Percentiles rank a stretch among this genome's conserved stretches.
Conservation (phyloP, 2,888 invertebrate species). For the Mayetiola destructor region DNA sequence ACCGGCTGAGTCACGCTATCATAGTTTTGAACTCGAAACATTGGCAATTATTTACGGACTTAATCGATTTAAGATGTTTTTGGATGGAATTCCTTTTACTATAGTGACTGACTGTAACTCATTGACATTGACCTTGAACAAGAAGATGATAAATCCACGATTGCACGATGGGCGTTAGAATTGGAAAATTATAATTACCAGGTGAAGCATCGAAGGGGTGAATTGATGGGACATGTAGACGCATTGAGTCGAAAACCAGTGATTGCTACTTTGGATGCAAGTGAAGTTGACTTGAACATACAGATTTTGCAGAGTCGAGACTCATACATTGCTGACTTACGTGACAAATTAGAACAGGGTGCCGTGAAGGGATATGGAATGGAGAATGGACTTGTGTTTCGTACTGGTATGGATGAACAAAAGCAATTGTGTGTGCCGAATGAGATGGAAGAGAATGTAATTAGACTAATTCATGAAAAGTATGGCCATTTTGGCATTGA, state of each 20-base stretch:
- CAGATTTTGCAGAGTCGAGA: not conserved
- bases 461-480: not conserved
- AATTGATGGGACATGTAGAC: not conserved
- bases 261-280: not conserved
- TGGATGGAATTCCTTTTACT: not conserved
- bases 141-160: not conserved
- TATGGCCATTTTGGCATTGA: not conserved
- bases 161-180: not conserved
- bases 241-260: not conserved
- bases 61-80: not conserved
- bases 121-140: not conserved
- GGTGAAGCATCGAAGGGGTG: not conserved
- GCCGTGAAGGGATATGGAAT: not conserved
- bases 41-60: not conserved
- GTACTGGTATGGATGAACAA: not conserved
- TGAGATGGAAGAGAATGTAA: not conserved
- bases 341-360: not conserved
- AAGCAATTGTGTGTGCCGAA: not conserved
- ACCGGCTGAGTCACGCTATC: not conserved
- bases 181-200: not conserved
- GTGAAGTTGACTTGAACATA: not conserved
- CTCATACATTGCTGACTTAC: not conserved
- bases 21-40: conserved; percentile 4
- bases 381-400: not conserved
- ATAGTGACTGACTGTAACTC: not conserved